Evolutionary conservation across 2,797 vertebrate genomes (phyloP), one percentile per base, ranked within the genome.

Genomic region (Epinephelus malabaricus): DNA sequence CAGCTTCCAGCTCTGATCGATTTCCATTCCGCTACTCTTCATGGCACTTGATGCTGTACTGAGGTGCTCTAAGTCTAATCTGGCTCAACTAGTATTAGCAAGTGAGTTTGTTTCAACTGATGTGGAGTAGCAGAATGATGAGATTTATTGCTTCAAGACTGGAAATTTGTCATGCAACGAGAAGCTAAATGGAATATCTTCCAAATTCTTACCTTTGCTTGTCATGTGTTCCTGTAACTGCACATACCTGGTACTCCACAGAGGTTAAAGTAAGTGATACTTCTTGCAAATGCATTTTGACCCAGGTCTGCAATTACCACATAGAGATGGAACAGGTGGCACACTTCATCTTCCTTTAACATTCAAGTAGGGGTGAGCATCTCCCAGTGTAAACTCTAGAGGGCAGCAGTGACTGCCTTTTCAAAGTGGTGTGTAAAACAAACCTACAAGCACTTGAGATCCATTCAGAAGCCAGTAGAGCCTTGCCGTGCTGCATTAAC

Each of bases 31-130:
- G 69, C 87, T 85, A 66, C 83, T 86, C 69, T 88, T 89, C 83
- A 82, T 86, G 73, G 87, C 89, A 91, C 86, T 94, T 82, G 90
- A 82, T 92, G 90, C 89, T 92, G 86, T 89, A 90, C 83, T 91
- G 85, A 78, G 94, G 94, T 95, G 94, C 94, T 95, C 76, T 75
- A 79, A 77, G 38, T 79, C 62, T 80, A 74, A 87, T 84, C 80
- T 69, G 83, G 63, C 61, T 86, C 76, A 62, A 61, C 38, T 73
- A 18, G 78, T 59, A 77, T 87, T 86, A 73, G 85, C 73, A 71
- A 72, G 56, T 73, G 23, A 50, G 63, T 71, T 68, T 66, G 19
- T 86, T 89, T 84, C 58, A 23, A 62, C 62, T 2, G 4, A 46
- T 23, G 46, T 71, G 58, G 67, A 78, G 46, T 78, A 77, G 45